These are phyloP conservation scores for Heliconius hewitsoni DNA, from an alignment of 1,140 invertebrate species.

Conservation along the genomic window DNA sequence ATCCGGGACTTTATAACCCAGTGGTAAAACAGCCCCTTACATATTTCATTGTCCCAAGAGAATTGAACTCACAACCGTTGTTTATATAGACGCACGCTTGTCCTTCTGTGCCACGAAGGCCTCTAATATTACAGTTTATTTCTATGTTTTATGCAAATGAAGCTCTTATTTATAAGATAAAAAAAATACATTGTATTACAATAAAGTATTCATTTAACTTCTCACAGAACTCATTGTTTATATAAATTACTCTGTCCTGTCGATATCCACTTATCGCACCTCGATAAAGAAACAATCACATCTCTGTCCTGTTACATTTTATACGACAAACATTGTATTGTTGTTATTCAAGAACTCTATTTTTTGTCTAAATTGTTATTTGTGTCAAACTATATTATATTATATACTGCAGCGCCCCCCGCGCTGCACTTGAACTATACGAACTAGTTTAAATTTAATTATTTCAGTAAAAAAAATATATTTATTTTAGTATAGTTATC, in stretches of 20 bases:
- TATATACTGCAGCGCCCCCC: too few species aligned
- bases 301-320: slow-evolving; percentile 24
- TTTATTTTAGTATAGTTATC: too few species aligned
- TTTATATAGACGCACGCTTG: too few species aligned
- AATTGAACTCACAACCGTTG: too few species aligned
- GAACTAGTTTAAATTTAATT: too few species aligned
- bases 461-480: too few species aligned
- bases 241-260: slow-evolving; percentile 13
- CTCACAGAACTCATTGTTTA: slow-evolving; percentile 12
- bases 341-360: background rate
- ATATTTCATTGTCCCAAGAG: too few species aligned
- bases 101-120: too few species aligned
- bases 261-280: slow-evolving; percentile 18
- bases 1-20: too few species aligned
- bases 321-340: slow-evolving; percentile 15
- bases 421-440: too few species aligned
- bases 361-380: background rate
- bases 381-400: background rate
- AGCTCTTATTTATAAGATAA: background rate
- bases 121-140: background rate
- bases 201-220: background rate
- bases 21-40: too few species aligned
- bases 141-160: background rate
- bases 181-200: slow-evolving; percentile 17
- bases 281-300: slow-evolving; percentile 30